Percentiles rank a stretch among this genome's conserved stretches.
These are phyloP conservation scores for Ectobius pallidus DNA, from an alignment of 2,888 invertebrate genomes.

Conservation along the genomic window DNA sequence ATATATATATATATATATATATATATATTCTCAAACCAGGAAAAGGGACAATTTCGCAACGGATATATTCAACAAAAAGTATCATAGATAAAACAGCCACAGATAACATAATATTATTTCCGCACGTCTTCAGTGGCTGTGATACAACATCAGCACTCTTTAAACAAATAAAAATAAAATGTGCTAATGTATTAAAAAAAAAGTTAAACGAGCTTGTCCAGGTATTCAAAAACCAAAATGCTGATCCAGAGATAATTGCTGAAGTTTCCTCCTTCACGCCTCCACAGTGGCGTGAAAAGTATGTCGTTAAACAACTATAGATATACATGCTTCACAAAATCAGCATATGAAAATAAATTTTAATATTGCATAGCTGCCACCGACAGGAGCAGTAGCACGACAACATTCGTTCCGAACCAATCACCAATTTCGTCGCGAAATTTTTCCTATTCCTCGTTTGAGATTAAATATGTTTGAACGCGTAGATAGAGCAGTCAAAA, in stretches of 20 bases:
- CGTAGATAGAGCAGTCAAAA: no score
- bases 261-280: not conserved
- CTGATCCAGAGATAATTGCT: not conserved
- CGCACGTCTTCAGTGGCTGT: not conserved
- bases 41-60: no score
- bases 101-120: not conserved
- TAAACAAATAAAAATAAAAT: not conserved
- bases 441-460: no score
- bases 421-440: no score
- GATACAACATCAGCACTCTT: not conserved
- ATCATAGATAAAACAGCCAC: not conserved
- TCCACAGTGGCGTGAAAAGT: not conserved
- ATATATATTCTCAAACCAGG: not conserved
- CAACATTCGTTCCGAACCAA: not conserved
- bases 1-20: no score
- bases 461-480: no score
- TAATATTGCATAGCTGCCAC: not conserved
- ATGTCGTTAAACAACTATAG: not conserved
- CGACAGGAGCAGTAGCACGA: not conserved
- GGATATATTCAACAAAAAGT: no score
- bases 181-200: not conserved
- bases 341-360: no score
- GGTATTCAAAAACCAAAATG: not conserved
- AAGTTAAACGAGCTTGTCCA: not conserved
- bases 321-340: not conserved